phyloP scores from a whole-genome alignment of 2,888 invertebrate species.

The Vannuccia rotundouncinata region DNA sequence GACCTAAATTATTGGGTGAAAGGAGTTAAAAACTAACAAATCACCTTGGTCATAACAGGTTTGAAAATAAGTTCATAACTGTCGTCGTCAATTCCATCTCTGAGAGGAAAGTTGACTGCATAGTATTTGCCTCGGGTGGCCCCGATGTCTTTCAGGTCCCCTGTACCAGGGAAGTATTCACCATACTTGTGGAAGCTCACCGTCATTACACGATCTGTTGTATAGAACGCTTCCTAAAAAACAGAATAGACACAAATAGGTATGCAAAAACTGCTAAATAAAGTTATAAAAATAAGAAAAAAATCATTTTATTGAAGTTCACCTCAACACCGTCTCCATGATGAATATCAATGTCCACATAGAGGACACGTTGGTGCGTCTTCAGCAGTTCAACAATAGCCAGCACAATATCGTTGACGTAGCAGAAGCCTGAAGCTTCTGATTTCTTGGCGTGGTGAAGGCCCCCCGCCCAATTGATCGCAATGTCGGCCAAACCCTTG shows the following conservation, averaged over 20 bases:
- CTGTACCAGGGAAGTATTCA: conserved; percentile 97
- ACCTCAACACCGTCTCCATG: conserved; percentile 95
- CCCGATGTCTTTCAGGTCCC: conserved; percentile 66
- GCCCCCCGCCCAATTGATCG: conserved; percentile 98
- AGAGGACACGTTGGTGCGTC: conserved; percentile 87
- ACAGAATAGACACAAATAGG: neutral
- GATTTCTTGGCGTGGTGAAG: conserved; percentile 98
- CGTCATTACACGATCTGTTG: conserved; percentile 98
- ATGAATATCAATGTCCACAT: conserved; percentile 98
- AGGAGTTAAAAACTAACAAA: too few relatives aligned
- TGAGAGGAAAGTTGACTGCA: conserved; percentile 91
- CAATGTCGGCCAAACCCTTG: conserved; percentile 95
- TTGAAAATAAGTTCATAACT: conserved; percentile 84
- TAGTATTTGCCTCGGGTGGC: conserved; percentile 84
- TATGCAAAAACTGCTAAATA: too few relatives aligned
- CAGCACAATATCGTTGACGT: conserved; percentile 95
- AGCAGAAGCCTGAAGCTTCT: conserved; percentile 97
- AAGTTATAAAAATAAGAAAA: too few relatives aligned
- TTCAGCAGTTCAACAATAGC: conserved; percentile 92
- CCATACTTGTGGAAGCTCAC: conserved; percentile 99
- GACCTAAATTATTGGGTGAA: too few relatives aligned
- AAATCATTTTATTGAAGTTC: too few relatives aligned
- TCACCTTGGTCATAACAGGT: conserved; percentile 63
- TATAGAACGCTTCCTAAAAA: conserved; percentile 81
- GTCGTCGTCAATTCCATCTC: conserved; percentile 98